Conservation (phyloP, 1,140 invertebrate species). For the Drosophila nasuta region DNA sequence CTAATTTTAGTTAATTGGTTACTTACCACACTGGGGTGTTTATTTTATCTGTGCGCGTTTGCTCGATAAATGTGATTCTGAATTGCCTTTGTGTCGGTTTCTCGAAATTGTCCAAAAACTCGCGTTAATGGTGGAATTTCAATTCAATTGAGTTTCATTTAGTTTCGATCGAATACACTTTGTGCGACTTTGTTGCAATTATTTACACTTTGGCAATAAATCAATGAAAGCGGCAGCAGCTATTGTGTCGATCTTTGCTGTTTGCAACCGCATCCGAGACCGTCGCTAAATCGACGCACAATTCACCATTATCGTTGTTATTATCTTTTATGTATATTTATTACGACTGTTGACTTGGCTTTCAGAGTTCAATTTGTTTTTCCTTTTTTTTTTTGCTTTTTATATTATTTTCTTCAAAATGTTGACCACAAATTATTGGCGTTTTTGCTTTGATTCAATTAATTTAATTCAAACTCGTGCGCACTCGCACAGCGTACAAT, state of each 20-base stretch:
- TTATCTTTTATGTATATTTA: constrained; percentile 21
- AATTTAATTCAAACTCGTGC: constrained; percentile 39
- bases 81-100: neutral
- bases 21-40: constrained; percentile 35
- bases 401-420: constrained; percentile 7
- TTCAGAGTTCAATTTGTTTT: constrained; percentile 4
- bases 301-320: constrained; percentile 47
- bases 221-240: constrained; percentile 46
- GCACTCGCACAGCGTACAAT: constrained; percentile 12
- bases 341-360: constrained; percentile 23
- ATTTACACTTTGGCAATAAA: constrained; percentile 70
- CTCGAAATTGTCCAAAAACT: constrained; percentile 24
- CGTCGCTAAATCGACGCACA: constrained; percentile 60
- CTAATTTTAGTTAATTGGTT: constrained; percentile 26
- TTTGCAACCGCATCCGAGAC: constrained; percentile 21
- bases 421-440: constrained; percentile 38
- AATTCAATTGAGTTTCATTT: constrained; percentile 69
- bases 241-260: constrained; percentile 28
- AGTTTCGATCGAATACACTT: constrained; percentile 57
- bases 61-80: constrained; percentile 16
- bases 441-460: constrained; percentile 53
- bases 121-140: constrained; percentile 47
- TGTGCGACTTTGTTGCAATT: constrained; percentile 61
- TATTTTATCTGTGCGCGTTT: neutral
- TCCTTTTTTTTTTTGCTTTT: neutral